phyloP scores from a whole-genome alignment of 1,140 invertebrate genomes.

The Eufriesea mexicana region DNA sequence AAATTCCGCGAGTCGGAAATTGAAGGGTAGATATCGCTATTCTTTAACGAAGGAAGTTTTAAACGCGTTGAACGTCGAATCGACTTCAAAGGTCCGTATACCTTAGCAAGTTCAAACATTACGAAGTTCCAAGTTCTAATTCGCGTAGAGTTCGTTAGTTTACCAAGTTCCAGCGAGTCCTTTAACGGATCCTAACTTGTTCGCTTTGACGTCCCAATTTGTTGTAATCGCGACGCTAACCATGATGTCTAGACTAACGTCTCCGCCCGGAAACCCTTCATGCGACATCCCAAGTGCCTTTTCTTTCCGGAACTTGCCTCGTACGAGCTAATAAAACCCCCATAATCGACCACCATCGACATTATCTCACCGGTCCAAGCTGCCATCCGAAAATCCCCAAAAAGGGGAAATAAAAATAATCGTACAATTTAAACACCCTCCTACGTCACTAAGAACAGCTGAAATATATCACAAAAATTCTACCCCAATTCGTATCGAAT shows the following conservation, averaged over 20 bases:
- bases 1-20: neutral
- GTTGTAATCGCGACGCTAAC: constrained; percentile 24
- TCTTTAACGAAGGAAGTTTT: constrained; percentile 28
- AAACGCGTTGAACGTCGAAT: constrained; percentile 7
- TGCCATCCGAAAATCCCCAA: too few relatives aligned
- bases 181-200: constrained; percentile 22
- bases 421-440: too few relatives aligned
- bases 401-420: too few relatives aligned
- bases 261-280: neutral
- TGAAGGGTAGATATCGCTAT: neutral
- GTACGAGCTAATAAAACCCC: neutral
- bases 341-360: too few relatives aligned
- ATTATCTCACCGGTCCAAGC: too few relatives aligned
- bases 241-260: constrained; percentile 1
- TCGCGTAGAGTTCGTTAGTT: constrained; percentile 32
- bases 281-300: neutral
- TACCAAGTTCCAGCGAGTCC: constrained; percentile 16
- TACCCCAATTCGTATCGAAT: too few relatives aligned
- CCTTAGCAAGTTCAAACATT: constrained; percentile 23
- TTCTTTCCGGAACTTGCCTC: neutral
- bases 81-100: constrained; percentile 14
- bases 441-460: too few relatives aligned
- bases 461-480: too few relatives aligned
- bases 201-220: constrained; percentile 33
- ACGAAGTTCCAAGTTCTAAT: constrained; percentile 31